phyloP scores from a whole-genome alignment of 2,888 invertebrate species.

The Xanthorhoe designata region DNA sequence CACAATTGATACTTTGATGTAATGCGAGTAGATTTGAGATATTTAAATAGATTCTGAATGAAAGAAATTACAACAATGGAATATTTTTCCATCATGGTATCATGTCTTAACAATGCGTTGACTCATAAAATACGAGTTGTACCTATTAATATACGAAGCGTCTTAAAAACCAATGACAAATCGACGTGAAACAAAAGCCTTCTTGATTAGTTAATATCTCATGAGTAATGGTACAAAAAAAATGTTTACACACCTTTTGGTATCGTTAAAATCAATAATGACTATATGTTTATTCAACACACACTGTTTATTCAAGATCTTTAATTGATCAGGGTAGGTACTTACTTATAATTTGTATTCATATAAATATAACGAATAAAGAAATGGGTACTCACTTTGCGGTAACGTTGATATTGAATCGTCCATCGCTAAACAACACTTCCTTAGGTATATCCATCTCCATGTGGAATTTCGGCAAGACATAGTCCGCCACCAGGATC shows the following conservation, averaged over 20 bases:
- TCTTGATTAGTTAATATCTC: slow-evolving; percentile 14
- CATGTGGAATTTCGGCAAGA: slow-evolving; percentile 97
- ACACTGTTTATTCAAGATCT: too few relatives aligned
- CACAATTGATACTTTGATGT: slow-evolving; percentile 39
- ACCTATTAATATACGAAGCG: not conserved
- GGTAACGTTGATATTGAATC: slow-evolving; percentile 91
- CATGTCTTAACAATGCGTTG: slow-evolving; percentile 14
- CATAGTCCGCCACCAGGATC: slow-evolving; percentile 95
- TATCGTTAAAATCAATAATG: not conserved
- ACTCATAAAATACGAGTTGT: slow-evolving; percentile 21
- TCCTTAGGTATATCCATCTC: slow-evolving; percentile 93
- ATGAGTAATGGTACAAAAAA: slow-evolving; percentile 14
- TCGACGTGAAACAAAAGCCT: slow-evolving; percentile 15
- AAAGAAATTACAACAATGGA: slow-evolving; percentile 18
- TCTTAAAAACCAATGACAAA: slow-evolving; percentile 8
- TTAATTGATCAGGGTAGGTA: not conserved
- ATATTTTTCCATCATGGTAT: slow-evolving; percentile 12
- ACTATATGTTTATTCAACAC: too few relatives aligned
- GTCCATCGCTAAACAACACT: slow-evolving; percentile 92
- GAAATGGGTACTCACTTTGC: slow-evolving; percentile 88
- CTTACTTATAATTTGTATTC: not conserved
- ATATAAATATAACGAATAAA: not conserved
- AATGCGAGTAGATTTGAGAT: slow-evolving; percentile 22
- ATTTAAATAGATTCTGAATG: slow-evolving; percentile 23
- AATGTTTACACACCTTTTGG: not conserved